Percentiles rank a stretch among this genome's conserved stretches.
Evolutionary conservation across 2,113 vertebrate species (phyloP).

Genomic region (Phylloscopus trochiloides): DNA sequence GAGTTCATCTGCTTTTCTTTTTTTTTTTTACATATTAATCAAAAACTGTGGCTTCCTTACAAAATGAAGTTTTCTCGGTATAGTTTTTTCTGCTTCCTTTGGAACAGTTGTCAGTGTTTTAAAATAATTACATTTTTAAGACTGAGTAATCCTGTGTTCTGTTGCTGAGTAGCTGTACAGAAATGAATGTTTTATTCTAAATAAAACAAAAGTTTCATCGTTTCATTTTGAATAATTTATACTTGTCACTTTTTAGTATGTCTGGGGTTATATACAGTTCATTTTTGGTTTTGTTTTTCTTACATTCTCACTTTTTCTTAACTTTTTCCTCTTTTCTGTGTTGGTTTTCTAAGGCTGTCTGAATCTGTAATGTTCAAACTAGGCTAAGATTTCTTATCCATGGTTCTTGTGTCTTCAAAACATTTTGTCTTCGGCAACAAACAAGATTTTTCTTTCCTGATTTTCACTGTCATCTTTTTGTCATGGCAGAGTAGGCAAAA

Average conservation of each 20-base stretch:
- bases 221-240: conserved; percentile 25
- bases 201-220: background rate
- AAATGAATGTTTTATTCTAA: background rate
- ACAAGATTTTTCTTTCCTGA: background rate
- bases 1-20: background rate
- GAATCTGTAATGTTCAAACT: background rate
- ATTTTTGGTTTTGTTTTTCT: background rate
- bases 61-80: background rate
- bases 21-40: background rate
- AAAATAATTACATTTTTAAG: background rate
- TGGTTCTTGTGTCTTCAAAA: background rate
- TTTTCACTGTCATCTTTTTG: background rate
- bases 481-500: background rate
- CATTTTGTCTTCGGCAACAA: background rate
- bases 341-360: background rate
- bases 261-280: background rate
- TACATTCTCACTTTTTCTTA: background rate
- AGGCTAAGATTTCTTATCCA: background rate
- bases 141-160: background rate
- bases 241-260: background rate
- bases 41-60: background rate
- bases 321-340: background rate
- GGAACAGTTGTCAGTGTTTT: background rate
- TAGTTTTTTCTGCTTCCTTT: background rate
- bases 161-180: background rate